A percentile compares a stretch with the other conserved stretches of the same genome.
phyloP scores from a whole-genome alignment of 2,888 invertebrate species.

The Drosophila cognata region DNA sequence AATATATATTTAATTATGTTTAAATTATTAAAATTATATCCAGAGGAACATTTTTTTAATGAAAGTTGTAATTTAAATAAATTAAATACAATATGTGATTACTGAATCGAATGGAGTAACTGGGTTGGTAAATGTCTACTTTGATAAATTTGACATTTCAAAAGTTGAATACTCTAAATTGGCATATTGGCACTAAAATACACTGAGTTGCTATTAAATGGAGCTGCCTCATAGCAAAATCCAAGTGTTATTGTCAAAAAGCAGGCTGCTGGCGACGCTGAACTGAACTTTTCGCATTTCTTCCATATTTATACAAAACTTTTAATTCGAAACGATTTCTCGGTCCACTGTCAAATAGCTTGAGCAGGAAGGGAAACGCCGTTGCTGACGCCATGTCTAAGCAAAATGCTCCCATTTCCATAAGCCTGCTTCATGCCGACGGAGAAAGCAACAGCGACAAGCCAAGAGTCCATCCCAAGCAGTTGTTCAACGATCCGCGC shows the following conservation, averaged over 20 bases:
- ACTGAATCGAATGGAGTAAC: not conserved
- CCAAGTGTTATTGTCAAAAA: constrained; percentile 10
- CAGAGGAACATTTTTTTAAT: not conserved
- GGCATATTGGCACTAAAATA: not conserved
- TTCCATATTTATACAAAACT: constrained; percentile 3
- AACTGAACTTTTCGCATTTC: not conserved
- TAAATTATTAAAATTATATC: not conserved
- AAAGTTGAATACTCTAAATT: not conserved
- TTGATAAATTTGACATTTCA: not conserved
- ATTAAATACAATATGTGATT: not conserved
- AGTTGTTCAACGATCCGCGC: constrained; percentile 88
- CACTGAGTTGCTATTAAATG: not conserved
- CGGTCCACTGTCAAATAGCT: constrained; percentile 21
- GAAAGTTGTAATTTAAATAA: no score
- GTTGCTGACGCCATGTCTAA: constrained; percentile 45
- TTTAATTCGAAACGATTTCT: constrained; percentile 11
- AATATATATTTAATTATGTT: not conserved
- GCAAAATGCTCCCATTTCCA: constrained; percentile 9
- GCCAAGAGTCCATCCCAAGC: constrained; percentile 3
- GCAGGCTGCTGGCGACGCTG: constrained; percentile 34
- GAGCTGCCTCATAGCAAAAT: constrained; percentile 20
- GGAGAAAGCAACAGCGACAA: not conserved
- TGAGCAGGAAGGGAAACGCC: constrained; percentile 1
- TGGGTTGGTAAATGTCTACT: not conserved
- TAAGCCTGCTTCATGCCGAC: not conserved